Conservation (phyloP, 2,888 invertebrate genomes). For the Dasypolia templi region DNA sequence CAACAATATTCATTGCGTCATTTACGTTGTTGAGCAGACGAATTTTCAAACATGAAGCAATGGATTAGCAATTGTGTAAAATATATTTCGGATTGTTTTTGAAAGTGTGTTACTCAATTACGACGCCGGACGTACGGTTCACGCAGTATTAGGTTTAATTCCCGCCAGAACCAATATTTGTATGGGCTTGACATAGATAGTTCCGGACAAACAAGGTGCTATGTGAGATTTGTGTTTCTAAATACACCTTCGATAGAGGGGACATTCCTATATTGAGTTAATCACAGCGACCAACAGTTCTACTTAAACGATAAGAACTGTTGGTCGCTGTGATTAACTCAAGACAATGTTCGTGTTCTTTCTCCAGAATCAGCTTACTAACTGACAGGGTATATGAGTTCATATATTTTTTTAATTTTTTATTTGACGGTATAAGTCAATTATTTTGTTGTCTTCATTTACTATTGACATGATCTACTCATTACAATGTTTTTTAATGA, state of each 20-base stretch:
- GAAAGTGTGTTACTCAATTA: neutral
- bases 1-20: neutral
- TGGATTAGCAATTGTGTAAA: neutral
- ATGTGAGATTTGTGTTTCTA: neutral
- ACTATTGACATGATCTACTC: too few species aligned
- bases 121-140: neutral
- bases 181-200: neutral
- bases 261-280: neutral
- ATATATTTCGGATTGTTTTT: neutral
- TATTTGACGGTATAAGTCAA: too few species aligned
- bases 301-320: too few species aligned
- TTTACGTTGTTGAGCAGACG: neutral
- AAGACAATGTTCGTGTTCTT: too few species aligned
- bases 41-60: neutral
- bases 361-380: too few species aligned
- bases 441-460: too few species aligned
- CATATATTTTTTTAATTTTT: too few species aligned
- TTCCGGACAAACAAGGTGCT: neutral
- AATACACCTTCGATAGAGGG: neutral
- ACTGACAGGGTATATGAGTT: too few species aligned
- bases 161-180: constrained; percentile 13
- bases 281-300: too few species aligned
- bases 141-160: neutral
- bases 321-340: too few species aligned
- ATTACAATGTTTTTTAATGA: too few species aligned